Evolutionary conservation across 2,888 invertebrate genomes (phyloP).

Genomic region (Caenorhabditis macrosperma): DNA sequence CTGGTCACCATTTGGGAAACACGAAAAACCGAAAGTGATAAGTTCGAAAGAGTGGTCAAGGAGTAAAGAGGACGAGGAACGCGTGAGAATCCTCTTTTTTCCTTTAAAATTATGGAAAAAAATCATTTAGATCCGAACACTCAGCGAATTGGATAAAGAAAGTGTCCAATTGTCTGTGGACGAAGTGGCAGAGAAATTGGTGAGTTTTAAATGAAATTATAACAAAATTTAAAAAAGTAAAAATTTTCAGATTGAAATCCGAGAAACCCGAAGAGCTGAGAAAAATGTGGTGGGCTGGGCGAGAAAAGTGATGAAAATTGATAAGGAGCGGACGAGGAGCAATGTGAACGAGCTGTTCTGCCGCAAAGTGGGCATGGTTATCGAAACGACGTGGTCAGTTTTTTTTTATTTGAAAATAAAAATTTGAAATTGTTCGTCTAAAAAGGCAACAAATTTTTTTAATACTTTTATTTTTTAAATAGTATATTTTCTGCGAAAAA

Average conservation of each 20-base stretch:
- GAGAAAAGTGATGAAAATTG: background rate
- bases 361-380: background rate
- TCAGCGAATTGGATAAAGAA: conserved; percentile 10
- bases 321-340: background rate
- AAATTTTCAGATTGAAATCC: conserved; percentile 3
- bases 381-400: background rate
- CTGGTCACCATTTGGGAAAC: conserved; percentile 18
- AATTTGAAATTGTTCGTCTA: background rate
- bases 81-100: too few species aligned
- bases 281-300: background rate
- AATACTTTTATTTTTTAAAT: too few species aligned
- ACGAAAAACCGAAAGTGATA: background rate
- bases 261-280: conserved; percentile 3
- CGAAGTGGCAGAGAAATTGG: background rate
- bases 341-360: background rate
- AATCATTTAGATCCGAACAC: conserved; percentile 2
- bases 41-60: conserved; percentile 31
- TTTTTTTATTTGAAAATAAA: background rate
- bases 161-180: background rate
- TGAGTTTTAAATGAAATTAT: background rate
- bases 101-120: too few species aligned
- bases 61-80: conserved; percentile 6
- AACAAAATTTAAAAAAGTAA: background rate
- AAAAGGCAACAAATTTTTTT: too few species aligned
- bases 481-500: too few species aligned